phyloP scores from a whole-genome alignment of 2,113 vertebrate species.

The Dipodomys spectabilis region DNA sequence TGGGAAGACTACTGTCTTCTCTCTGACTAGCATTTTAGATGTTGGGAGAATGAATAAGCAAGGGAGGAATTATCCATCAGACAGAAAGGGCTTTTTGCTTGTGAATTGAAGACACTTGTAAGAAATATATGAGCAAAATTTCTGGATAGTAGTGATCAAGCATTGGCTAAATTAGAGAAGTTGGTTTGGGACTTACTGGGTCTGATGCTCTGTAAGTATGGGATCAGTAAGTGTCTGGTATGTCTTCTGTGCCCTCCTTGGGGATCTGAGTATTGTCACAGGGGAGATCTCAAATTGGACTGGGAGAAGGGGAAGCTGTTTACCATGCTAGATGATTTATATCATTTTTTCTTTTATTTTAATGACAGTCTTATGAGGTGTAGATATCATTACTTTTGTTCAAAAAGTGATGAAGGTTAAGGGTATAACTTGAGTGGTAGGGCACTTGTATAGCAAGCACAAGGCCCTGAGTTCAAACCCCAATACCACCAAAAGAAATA shows the following conservation, averaged over 20 bases:
- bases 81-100: slow-evolving; percentile 47
- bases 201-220: neutral
- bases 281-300: slow-evolving; percentile 23
- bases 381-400: neutral
- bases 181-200: slow-evolving; percentile 9
- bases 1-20: neutral
- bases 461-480: too few relatives aligned
- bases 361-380: neutral
- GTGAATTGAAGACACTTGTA: slow-evolving; percentile 35
- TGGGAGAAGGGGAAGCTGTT: slow-evolving; percentile 8
- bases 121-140: slow-evolving; percentile 49
- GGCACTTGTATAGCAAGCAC: too few relatives aligned
- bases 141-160: slow-evolving; percentile 59
- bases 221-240: neutral
- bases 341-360: slow-evolving; percentile 54
- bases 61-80: neutral
- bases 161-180: slow-evolving; percentile 35
- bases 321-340: slow-evolving; percentile 31
- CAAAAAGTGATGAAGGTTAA: neutral
- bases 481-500: too few relatives aligned
- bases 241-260: neutral
- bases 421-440: too few relatives aligned
- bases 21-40: slow-evolving; percentile 41
- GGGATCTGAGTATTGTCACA: neutral
- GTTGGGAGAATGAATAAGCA: slow-evolving; percentile 36